phyloP scores from a whole-genome alignment of 2,888 invertebrate genomes.

The Caenorhabditis becei region DNA sequence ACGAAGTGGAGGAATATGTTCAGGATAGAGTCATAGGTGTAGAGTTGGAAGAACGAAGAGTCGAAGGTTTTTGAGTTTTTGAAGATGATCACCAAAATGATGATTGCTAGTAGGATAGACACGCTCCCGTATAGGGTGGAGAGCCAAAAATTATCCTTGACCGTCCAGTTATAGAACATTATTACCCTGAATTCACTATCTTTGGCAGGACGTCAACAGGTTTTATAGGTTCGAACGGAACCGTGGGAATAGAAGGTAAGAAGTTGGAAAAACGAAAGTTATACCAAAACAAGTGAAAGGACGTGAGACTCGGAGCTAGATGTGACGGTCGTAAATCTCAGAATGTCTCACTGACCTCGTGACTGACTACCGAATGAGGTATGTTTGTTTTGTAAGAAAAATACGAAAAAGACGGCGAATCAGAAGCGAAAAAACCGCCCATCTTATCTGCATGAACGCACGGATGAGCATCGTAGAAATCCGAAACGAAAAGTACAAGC shows the following conservation, averaged over 20 bases:
- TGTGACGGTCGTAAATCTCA: not conserved
- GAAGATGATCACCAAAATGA: not conserved
- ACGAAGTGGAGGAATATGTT: constrained; percentile 13
- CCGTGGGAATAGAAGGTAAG: not conserved
- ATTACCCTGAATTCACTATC: too few species aligned
- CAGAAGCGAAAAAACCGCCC: not conserved
- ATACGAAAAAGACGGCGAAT: not conserved
- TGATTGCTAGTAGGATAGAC: not conserved
- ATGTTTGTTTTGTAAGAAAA: not conserved
- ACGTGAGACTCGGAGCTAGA: not conserved
- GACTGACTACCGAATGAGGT: not conserved
- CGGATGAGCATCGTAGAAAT: not conserved
- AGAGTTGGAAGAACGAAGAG: constrained; percentile 34
- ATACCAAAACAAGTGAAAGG: not conserved
- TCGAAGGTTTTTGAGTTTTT: constrained; percentile 10
- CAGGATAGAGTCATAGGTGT: constrained; percentile 1
- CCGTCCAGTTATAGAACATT: too few species aligned
- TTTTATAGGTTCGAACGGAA: too few species aligned
- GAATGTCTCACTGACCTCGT: not conserved
- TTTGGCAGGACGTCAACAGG: too few species aligned
- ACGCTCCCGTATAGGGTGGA: constrained; percentile 7
- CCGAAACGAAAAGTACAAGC: not conserved
- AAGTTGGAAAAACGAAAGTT: not conserved
- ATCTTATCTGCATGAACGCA: not conserved
- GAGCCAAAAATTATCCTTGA: too few species aligned